Evolutionary conservation across 2,888 invertebrate genomes (phyloP), one percentile per base, ranked within the genome.

Genomic region (Metallyticus violacea): DNA sequence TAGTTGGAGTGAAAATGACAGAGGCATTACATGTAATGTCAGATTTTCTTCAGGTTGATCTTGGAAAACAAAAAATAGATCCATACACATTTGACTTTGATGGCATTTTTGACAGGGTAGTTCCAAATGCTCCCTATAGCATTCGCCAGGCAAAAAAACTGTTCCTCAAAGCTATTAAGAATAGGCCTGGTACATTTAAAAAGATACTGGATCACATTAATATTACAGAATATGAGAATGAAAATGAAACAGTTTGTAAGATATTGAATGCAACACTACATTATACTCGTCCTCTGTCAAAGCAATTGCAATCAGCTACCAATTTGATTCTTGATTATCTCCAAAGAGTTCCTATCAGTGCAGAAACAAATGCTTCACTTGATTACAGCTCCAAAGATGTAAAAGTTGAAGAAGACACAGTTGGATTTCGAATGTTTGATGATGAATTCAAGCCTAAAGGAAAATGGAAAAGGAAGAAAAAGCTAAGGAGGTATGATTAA

Each of bases 21-120:
- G 77, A 86, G 6, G 85, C 86, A 15, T 77, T 86, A 4, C 26
- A 86, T 29, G 25, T 86, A 22, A 26, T 86, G 15, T 76, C 86
- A 1, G 30, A 26, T 22, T 85, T 84, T 77, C 80, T 86, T 40
- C 77, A 85, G 15, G 85, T 86, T 40, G 7, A 85, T 9, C 27
- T 85, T 15, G 76, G 62, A 25, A 62, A 85, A 2, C 77, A 30
- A 9, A 30, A 85, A 26, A 79, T 86, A 29, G 86, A 86, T 28
- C 86, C 86, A 77, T 81, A 86, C 26, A 86, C 86, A n/a, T 86
- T 85, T 77, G 86, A 86, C 27, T 86, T 86, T 84, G 77, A 26
- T 26, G 79, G 83, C 22, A 26, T 77, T n/a, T 85, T 86, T 28
- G 80, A 85, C 30, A 29, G 26, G 77, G 81, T 77, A 26, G 30